Evolutionary conservation across 2,113 vertebrate genomes (phyloP), one percentile per base, ranked within the genome.

Genomic region (Hylia prasina): DNA sequence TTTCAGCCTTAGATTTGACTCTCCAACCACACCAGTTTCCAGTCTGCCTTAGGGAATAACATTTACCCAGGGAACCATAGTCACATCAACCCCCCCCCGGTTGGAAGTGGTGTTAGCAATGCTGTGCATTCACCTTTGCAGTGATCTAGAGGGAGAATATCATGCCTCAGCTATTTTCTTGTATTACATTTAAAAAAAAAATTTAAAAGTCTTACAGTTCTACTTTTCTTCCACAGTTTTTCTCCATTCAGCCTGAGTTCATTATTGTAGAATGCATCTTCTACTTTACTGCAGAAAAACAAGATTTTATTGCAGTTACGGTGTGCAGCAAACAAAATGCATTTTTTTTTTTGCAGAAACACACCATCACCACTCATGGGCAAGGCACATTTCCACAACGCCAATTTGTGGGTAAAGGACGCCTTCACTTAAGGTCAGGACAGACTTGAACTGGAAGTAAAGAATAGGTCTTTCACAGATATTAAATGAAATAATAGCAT

Each of bases 171-270:
- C 51, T 82, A 85, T 76, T 87, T 53, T 42, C 81, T 87, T 72
- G 40, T 42, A 85, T 10, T 31, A 27, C 60, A 64, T 65, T 31
- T 5, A 70, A 75, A 77, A 77, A 65, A 42, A 88, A 90, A 91
- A 70, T 65, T 30, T 33, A 51, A 78, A 37, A 75, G 40, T 97
- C 99, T 98, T 96, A 99, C 99, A 94, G 98, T 97, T 99, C 99
- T 99, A 96, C 99, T 99, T 97, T 99, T 99, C 98, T 99, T 99
- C 96, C 99, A 98, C 3, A 99, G 98, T 64, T 98, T 99, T 87
- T 99, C 98, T 96, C 99, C 99, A 30, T 99, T 99, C 86, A 99
- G 98, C 93, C 99, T 97, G 94, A 99, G 98, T 78, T 98, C 98
- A 96, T 97, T 98, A 91, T 97, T 97, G 95, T 99, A 99, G 98